Evolutionary conservation across 2,888 invertebrate species (phyloP).

Genomic region (Eristalinus sepulchralis): DNA sequence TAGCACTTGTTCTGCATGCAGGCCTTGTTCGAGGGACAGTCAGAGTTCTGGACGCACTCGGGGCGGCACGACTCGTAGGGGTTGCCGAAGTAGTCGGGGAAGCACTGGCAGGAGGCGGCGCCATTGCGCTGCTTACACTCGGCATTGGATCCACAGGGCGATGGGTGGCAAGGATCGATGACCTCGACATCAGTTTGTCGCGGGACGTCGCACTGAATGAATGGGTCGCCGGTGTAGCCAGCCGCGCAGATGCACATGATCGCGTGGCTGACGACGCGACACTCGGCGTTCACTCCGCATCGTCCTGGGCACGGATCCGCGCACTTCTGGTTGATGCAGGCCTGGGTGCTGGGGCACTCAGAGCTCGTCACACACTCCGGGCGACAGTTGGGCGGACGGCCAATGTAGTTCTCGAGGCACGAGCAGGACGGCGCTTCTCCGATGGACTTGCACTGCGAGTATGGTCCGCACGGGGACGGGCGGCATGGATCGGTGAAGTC

Average conservation of each 20-base stretch:
- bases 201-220: constrained; percentile 83
- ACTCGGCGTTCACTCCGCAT: constrained; percentile 88
- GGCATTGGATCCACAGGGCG: constrained; percentile 87
- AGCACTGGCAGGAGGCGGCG: constrained; percentile 87
- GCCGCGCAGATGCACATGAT: constrained; percentile 86
- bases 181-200: constrained; percentile 79
- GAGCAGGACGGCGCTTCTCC: constrained; percentile 88
- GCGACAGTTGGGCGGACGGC: constrained; percentile 88
- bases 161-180: constrained; percentile 84
- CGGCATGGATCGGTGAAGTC: constrained; percentile 85
- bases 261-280: constrained; percentile 88
- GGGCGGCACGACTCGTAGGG: constrained; percentile 90
- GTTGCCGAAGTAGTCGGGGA: constrained; percentile 88
- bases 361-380: constrained; percentile 91
- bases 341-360: constrained; percentile 86
- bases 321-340: constrained; percentile 90
- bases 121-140: constrained; percentile 85
- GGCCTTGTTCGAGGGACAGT: constrained; percentile 87
- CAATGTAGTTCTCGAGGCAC: constrained; percentile 85
- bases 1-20: constrained; percentile 88
- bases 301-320: constrained; percentile 87
- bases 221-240: constrained; percentile 89
- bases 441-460: constrained; percentile 86
- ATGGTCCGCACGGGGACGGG: constrained; percentile 91
- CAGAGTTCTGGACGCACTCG: constrained; percentile 87